phyloP scores from a whole-genome alignment of 2,888 invertebrate genomes.

The Nebria brevicollis region DNA sequence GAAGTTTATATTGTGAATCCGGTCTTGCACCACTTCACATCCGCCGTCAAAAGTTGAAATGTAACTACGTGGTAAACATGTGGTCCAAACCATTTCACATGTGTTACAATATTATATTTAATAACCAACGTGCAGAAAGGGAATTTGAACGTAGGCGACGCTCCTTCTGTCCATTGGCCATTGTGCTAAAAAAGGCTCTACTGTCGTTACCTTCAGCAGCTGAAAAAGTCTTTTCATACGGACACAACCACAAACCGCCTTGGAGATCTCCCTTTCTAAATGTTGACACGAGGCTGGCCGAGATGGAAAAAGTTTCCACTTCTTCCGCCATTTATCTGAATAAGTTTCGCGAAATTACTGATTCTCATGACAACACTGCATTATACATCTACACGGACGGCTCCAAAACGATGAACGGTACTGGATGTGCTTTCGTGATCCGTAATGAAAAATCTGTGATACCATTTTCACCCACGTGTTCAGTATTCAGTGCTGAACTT shows the following conservation, averaged over 20 bases:
- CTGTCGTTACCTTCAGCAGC: background rate
- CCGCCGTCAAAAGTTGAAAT: background rate
- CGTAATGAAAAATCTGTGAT: background rate
- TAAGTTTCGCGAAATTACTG: background rate
- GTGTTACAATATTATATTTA: background rate
- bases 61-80: background rate
- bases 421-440: background rate
- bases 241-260: background rate
- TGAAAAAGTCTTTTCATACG: background rate
- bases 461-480: background rate
- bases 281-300: background rate
- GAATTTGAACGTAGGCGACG: background rate
- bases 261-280: background rate
- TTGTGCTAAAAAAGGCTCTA: background rate
- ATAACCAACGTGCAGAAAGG: background rate
- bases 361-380: background rate
- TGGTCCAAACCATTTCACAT: background rate
- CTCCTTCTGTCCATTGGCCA: background rate
- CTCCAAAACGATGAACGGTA: background rate
- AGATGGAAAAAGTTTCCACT: no score
- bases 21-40: slow-evolving; percentile 17
- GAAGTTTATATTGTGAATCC: no score
- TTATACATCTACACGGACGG: slow-evolving; percentile 13
- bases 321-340: background rate
- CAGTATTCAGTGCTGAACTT: background rate